Percentiles rank a stretch among this genome's conserved stretches.
Conservation (phyloP, 2,797 vertebrate species). For the Cryptoblepharus egeriae region DNA sequence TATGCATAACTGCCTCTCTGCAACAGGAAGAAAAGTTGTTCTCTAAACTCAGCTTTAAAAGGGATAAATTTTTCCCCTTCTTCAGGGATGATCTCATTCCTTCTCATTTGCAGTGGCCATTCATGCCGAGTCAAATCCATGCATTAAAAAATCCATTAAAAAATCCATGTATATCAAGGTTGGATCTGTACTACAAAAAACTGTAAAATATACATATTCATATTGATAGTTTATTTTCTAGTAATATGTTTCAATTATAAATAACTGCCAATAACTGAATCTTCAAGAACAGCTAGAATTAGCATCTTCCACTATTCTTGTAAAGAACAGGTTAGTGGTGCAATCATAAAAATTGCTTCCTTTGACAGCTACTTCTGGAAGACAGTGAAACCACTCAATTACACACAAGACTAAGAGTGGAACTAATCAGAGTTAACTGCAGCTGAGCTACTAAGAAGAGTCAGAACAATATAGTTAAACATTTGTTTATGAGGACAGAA, state of each 20-base stretch:
- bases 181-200: too few relatives aligned
- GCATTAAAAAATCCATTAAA: too few relatives aligned
- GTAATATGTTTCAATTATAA: not conserved
- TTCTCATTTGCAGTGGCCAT: too few relatives aligned
- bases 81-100: too few relatives aligned
- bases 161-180: too few relatives aligned
- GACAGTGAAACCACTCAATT: not conserved
- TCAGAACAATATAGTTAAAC: not conserved
- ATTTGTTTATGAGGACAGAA: not conserved
- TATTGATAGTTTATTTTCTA: not conserved
- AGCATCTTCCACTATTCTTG: not conserved
- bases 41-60: too few relatives aligned
- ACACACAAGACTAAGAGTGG: conserved; percentile 5
- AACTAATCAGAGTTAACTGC: not conserved
- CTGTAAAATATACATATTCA: not conserved
- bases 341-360: not conserved
- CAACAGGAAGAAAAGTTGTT: too few relatives aligned
- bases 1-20: too few relatives aligned
- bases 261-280: not conserved
- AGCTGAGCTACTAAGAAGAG: not conserved
- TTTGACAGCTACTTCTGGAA: not conserved
- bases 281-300: not conserved
- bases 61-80: too few relatives aligned
- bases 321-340: not conserved
- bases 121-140: too few relatives aligned